A percentile compares a stretch with the other conserved stretches of the same genome.
phyloP scores from a whole-genome alignment of 2,888 invertebrate genomes.

The Drosophila colorata region DNA sequence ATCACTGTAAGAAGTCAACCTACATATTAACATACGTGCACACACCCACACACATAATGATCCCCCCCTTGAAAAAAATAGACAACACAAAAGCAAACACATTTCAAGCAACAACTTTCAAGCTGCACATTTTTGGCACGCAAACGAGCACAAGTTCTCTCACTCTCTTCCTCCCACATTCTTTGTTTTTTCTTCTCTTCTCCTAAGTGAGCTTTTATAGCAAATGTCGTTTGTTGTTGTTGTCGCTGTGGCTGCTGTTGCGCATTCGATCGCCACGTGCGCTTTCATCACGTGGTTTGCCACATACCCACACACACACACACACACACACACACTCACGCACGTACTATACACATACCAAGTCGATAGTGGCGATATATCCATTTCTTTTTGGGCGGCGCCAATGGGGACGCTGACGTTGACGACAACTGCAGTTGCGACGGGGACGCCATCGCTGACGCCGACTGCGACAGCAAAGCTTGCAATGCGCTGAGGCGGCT shows the following conservation, averaged over 20 bases:
- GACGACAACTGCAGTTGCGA: slow-evolving; percentile 10
- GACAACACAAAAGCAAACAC: slow-evolving; percentile 4
- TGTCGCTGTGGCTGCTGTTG: slow-evolving; percentile 15
- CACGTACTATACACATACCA: slow-evolving; percentile 29
- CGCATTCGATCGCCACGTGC: slow-evolving; percentile 50
- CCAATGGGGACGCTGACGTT: slow-evolving; percentile 7
- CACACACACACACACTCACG: background rate
- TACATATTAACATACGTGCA: background rate
- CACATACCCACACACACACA: background rate
- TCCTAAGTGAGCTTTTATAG: slow-evolving; percentile 23
- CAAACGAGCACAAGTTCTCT: slow-evolving; percentile 5
- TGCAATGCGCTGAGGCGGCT: slow-evolving; percentile 31
- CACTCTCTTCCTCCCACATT: background rate
- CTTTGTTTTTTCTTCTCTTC: background rate
- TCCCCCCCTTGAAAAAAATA: background rate
- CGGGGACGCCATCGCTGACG: slow-evolving; percentile 5
- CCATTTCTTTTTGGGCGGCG: slow-evolving; percentile 53
- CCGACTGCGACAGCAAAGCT: slow-evolving; percentile 15
- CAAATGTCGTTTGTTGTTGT: slow-evolving; percentile 6
- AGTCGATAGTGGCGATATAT: slow-evolving; percentile 45
- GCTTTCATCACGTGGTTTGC: slow-evolving; percentile 51
- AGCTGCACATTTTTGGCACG: slow-evolving; percentile 27
- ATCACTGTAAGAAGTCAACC: background rate
- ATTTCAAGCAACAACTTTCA: slow-evolving; percentile 11
- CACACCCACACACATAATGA: background rate